phyloP scores from a whole-genome alignment of 1,140 invertebrate species.

The Cydia fagiglandana region DNA sequence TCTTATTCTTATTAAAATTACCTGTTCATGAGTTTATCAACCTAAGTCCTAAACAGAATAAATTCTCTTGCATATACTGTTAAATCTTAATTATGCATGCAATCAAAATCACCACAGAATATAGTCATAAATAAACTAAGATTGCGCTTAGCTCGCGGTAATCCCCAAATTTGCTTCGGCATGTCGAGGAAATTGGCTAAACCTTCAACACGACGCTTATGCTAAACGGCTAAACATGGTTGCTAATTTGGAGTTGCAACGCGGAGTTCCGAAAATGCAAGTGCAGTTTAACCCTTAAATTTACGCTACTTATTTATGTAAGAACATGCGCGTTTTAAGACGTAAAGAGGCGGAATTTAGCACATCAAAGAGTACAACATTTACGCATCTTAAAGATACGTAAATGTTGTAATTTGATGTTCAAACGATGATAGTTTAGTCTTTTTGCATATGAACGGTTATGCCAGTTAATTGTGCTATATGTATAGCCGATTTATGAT shows the following conservation, averaged over 20 bases:
- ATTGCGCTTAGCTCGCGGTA: not conserved
- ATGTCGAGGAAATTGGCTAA: constrained; percentile 24
- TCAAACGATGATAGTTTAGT: no score
- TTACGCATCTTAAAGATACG: no score
- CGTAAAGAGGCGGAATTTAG: no score
- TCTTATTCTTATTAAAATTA: no score
- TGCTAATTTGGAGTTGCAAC: constrained; percentile 23
- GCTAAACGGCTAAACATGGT: constrained; percentile 30
- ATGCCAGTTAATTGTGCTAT: no score
- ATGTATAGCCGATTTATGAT: no score
- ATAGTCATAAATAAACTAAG: not conserved
- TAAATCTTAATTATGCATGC: not conserved
- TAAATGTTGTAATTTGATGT: no score
- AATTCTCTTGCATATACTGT: no score
- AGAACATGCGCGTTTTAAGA: not conserved
- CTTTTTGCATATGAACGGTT: no score
- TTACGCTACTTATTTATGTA: not conserved
- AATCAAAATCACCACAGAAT: not conserved
- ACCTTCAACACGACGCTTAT: constrained; percentile 22
- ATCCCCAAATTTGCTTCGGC: constrained; percentile 5
- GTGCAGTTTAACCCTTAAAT: not conserved
- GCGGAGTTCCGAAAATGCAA: not conserved
- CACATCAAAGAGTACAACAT: no score
- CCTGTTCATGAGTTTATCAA: no score
- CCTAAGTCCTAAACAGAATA: no score